Conservation (phyloP, 1,140 invertebrate species). For the Homarus americanus region DNA sequence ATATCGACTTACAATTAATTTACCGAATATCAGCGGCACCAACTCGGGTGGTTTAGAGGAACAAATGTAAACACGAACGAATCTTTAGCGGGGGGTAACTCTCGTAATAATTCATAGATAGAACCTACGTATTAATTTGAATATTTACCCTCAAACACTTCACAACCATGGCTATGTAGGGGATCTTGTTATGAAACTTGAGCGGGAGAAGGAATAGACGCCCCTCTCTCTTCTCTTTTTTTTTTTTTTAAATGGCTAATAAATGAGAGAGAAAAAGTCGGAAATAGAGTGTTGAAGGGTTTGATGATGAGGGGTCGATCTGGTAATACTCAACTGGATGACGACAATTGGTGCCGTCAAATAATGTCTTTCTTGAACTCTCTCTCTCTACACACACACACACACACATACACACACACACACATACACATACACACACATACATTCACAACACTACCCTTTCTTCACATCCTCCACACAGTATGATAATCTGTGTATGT, state of each 20-base stretch:
- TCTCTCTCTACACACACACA: no score
- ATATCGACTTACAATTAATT: neutral
- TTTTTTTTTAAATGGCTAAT: neutral
- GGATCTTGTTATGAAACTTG: conserved; percentile 54
- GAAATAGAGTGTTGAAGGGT: neutral
- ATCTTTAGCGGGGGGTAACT: neutral
- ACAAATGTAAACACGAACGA: neutral
- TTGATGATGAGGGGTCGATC: neutral
- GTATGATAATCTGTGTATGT: no score
- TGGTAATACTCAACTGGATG: no score
- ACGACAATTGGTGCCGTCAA: no score
- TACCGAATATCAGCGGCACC: neutral
- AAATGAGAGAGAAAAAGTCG: neutral
- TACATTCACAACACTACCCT: no score
- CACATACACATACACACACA: no score
- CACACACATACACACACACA: no score
- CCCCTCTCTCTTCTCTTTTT: no score
- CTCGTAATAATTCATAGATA: conserved; percentile 65
- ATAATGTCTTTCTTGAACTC: no score
- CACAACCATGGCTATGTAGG: conserved; percentile 37
- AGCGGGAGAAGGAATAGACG: neutral
- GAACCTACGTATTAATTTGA: conserved; percentile 62
- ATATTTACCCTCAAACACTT: conserved; percentile 70
- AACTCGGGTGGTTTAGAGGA: neutral
- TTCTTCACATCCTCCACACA: no score